Conservation (phyloP, 2,797 vertebrate species). For the Apodemus agrarius region DNA sequence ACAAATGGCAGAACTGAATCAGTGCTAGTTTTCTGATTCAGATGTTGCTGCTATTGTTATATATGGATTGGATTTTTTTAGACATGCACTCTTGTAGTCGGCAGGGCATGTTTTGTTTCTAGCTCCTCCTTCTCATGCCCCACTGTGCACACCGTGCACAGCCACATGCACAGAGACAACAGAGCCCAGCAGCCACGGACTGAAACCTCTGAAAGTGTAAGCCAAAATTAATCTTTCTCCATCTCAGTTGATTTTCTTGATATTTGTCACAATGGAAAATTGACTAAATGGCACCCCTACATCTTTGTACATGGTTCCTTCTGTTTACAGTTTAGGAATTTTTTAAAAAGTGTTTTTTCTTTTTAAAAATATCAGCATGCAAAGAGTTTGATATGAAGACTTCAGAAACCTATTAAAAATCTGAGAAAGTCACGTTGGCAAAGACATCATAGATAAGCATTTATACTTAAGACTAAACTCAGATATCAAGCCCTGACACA, state of each 20-base stretch:
- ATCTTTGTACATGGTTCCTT: background rate
- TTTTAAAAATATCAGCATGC: background rate
- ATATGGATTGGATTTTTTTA: background rate
- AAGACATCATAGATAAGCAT: background rate
- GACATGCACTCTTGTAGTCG: background rate
- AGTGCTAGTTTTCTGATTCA: conserved; percentile 36
- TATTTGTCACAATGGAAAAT: background rate
- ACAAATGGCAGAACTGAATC: background rate
- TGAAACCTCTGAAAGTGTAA: background rate
- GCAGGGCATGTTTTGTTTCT: background rate
- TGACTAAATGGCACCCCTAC: background rate
- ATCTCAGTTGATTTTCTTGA: background rate
- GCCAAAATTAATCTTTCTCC: background rate
- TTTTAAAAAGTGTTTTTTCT: background rate
- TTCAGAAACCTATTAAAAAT: background rate
- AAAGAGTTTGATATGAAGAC: background rate
- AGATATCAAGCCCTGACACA: background rate
- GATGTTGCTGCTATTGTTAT: background rate
- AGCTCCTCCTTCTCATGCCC: background rate
- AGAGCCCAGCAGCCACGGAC: background rate
- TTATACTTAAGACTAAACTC: conserved; percentile 4
- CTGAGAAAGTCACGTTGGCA: background rate
- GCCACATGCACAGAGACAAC: background rate
- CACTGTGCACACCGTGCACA: background rate
- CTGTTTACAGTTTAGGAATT: background rate